Percentiles rank a stretch among this genome's conserved stretches.
These are phyloP conservation scores for Aldrovandia affinis DNA, from an alignment of 2,797 vertebrate genomes.

Conservation along the genomic window DNA sequence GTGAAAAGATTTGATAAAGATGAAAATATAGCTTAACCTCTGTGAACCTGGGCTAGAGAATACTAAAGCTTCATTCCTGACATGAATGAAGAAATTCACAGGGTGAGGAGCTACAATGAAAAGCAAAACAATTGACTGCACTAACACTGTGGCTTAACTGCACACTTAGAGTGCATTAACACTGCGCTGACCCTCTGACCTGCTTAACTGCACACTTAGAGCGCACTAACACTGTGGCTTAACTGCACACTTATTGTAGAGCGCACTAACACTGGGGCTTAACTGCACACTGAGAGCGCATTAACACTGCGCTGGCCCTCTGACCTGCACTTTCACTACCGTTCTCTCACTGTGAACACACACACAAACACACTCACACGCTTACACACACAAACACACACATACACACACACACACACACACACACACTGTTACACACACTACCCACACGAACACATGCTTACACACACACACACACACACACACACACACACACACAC, in stretches of 20 bases:
- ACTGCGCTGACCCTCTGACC: neutral
- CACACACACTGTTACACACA: too few relatives aligned
- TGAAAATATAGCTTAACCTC: too few relatives aligned
- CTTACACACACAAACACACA: too few relatives aligned
- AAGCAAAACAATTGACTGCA: constrained; percentile 23
- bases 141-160: constrained; percentile 38
- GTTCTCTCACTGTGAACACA: too few relatives aligned
- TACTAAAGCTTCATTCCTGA: neutral
- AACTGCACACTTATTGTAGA: constrained; percentile 39
- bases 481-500: neutral
- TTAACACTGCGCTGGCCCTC: constrained; percentile 20
- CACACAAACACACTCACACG: too few relatives aligned
- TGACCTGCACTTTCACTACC: too few relatives aligned
- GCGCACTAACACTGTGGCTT: constrained; percentile 33
- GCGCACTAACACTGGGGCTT: constrained; percentile 33
- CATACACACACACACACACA: too few relatives aligned
- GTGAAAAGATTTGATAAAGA: too few relatives aligned
- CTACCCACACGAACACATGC: too few relatives aligned
- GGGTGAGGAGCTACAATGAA: too few relatives aligned
- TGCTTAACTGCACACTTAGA: constrained; percentile 39
- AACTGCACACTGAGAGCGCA: constrained; percentile 37
- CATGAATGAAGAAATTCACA: neutral
- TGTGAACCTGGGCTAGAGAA: too few relatives aligned
- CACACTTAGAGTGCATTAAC: constrained; percentile 36
- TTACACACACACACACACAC: neutral